Evolutionary conservation across 92 coral and sea anemone species (phyloP), one percentile per base, ranked within the genome.

Genomic region (Pocillopora grandis): DNA sequence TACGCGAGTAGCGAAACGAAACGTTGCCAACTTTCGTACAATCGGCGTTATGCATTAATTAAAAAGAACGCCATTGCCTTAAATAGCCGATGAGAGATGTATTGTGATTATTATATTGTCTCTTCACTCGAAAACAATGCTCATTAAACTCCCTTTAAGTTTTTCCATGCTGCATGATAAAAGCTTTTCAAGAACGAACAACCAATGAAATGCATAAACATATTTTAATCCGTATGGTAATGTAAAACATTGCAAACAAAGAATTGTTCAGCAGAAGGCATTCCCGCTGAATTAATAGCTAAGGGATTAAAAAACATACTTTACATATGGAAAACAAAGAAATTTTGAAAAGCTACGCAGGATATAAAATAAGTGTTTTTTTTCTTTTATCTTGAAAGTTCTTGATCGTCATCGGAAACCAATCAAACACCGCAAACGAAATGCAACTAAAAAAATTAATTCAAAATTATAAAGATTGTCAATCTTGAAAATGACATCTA

Each of bases 1-100:
- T 37, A 60, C 23, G 66, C 74, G 65, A 16, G 20, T 73, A 62
- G 86, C 72, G 31, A 62, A 52, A 27, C 62, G 27, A 62, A 74
- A 33, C 73, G 83, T 66, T 49, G 71, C 66, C 58, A 27, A 66
- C 20, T 78, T 37, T 31, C 21, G 49, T 78, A n/a, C 73, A 17
- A 49, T 64, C 56, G 73, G 33, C 56, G 23, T 49, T 65, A 62
- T 74, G 80, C 73, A 83, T 83, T 52, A 83, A 82, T 82, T 83
- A 20, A 16, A 70, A 62, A 62, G 80, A 75, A 83, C 86, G 63
- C 86, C 23, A 9, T n/a, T 49, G 4, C 78, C 73, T 42, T 48
- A 75, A 83, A 74, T 83, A 83, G 86, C 55, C 74, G 75, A 83
- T 83, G 80, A 83, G 58, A 81, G 77, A 63, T 18, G 20, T 36